phyloP scores from a whole-genome alignment of 1,140 invertebrate species.

The Cyphomyrmex costatus region DNA sequence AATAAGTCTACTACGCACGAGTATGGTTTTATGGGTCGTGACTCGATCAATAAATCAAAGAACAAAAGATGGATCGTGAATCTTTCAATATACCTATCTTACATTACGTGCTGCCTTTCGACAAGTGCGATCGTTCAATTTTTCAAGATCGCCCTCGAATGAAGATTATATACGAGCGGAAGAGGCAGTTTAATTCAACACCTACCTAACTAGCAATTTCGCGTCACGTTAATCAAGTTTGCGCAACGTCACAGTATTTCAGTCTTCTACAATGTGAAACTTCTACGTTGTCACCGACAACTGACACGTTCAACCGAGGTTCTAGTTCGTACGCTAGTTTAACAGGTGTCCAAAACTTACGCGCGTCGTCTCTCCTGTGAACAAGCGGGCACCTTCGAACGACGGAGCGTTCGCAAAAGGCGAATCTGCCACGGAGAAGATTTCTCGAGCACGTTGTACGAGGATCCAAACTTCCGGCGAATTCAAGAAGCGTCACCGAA shows the following conservation, averaged over 20 bases:
- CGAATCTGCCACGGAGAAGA: neutral
- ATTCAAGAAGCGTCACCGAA: neutral
- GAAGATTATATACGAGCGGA: neutral
- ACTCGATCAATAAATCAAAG: neutral
- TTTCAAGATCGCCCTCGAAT: neutral
- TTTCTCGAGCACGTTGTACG: conserved; percentile 10
- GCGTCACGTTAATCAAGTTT: conserved; percentile 27
- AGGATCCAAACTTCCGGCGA: neutral
- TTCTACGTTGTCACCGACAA: conserved; percentile 50
- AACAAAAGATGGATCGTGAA: neutral
- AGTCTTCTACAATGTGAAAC: conserved; percentile 22
- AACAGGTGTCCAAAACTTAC: conserved; percentile 72
- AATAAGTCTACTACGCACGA: neutral
- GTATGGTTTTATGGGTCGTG: neutral
- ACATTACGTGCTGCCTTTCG: neutral
- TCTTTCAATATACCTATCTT: neutral
- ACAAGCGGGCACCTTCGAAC: conserved; percentile 64
- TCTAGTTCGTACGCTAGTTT: conserved; percentile 45
- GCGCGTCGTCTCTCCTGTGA: conserved; percentile 63
- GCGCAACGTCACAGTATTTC: neutral
- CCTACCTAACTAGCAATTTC: conserved; percentile 28
- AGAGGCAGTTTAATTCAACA: conserved; percentile 13
- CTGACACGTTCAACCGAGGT: neutral
- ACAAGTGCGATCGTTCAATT: neutral
- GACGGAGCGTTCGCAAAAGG: conserved; percentile 23